Evolutionary conservation across 2,888 invertebrate species (phyloP), one percentile per base, ranked within the genome.

Genomic region (Andrena bicolor): DNA sequence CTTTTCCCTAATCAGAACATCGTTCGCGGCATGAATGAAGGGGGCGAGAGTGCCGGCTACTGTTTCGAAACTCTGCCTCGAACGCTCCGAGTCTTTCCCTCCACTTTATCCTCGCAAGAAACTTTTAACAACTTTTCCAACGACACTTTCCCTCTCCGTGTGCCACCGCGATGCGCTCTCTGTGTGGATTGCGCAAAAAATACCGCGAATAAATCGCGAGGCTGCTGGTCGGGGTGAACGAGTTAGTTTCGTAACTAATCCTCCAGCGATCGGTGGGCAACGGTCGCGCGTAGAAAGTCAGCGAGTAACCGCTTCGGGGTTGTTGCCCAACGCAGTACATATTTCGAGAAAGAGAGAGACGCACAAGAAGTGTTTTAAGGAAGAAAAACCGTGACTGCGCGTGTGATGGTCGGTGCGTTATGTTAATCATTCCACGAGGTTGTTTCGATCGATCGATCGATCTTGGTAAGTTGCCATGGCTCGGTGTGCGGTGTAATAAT

Each of bases 271-370:
- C 65, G 77, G 66, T 49, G 63, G 77, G 58, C 76, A 72, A 61
- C 56, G 74, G 64, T 80, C 80, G 65, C 83, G 56, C 81, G 78
- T 90, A 90, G 91, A 91, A 91, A 91, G 91, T 90, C 81, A 71
- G 78, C 86, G 30, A 49, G 82, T 76, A 81, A 81, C 70, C 66
- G 83, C 87, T 90, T 72, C 75, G 51, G 85, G 78, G 60, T 77
- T 73, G 61, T 87, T 86, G 86, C 82, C 73, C 65, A 87, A 84
- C 78, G 70, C 71, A 58, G 51, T 26, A 16, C 16, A 41, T 41
- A 41, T 41, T 41, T 41, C 41, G 41, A 41, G 41, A 30, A 26
- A 2, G 13, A 20, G 70, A 49, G 49, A 78, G 53, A 13, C n/a
- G 28, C 49, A n/a, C 23, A 7, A 48, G 74, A 80, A 84, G 74